phyloP scores from a whole-genome alignment of 2,113 vertebrate species.

The Eonycteris spelaea region DNA sequence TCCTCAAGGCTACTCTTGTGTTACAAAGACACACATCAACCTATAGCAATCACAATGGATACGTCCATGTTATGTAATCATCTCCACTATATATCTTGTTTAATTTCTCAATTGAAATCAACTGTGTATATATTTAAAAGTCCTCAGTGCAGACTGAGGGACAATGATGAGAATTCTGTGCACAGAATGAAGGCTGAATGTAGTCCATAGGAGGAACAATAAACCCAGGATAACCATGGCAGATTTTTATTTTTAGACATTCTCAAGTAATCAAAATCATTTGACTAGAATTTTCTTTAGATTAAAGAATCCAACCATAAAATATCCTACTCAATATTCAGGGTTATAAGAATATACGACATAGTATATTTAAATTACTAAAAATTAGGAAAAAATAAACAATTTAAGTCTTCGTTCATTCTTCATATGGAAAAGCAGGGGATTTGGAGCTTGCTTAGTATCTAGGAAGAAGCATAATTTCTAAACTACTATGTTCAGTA shows the following conservation, averaged over 20 bases:
- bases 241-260: conserved; percentile 53
- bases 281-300: conserved; percentile 42
- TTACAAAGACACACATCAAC: background rate
- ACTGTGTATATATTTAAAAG: background rate
- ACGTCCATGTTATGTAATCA: background rate
- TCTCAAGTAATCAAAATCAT: conserved; percentile 41
- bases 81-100: background rate
- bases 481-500: background rate
- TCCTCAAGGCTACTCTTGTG: background rate
- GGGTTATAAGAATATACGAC: background rate
- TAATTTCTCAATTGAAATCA: conserved; percentile 32
- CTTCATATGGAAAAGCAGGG: background rate
- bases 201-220: background rate
- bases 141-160: background rate
- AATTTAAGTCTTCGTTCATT: background rate
- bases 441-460: background rate
- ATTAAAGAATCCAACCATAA: background rate
- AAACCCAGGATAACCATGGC: conserved; percentile 25
- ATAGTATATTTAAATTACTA: background rate
- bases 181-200: background rate
- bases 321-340: background rate
- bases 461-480: background rate
- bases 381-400: background rate
- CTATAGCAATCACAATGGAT: background rate
- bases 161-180: conserved; percentile 34